Conservation (phyloP, 1,140 invertebrate genomes). For the Nasonia giraulti region DNA sequence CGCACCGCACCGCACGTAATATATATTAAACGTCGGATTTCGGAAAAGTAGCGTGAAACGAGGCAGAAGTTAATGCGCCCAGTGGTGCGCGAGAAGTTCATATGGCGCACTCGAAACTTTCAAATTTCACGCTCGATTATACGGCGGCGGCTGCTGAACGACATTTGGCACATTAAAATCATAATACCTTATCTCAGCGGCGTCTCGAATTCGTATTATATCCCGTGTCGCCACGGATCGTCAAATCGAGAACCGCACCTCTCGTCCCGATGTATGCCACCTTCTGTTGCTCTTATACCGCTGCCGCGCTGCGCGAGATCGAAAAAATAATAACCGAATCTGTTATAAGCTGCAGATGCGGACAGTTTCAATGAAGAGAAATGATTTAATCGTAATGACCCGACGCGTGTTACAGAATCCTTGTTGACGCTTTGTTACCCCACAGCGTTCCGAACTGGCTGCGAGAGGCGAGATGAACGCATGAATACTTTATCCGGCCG, state of each 20-base stretch:
- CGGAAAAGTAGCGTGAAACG: conserved; percentile 51
- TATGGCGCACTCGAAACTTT: conserved; percentile 60
- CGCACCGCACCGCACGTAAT: background rate
- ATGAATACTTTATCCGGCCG: background rate
- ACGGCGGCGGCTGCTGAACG: conserved; percentile 45
- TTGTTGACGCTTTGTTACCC: background rate
- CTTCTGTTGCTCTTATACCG: conserved; percentile 39
- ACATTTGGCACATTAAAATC: conserved; percentile 66
- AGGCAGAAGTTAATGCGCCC: conserved; percentile 40
- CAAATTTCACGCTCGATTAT: conserved; percentile 71
- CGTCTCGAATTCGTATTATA: conserved; percentile 49
- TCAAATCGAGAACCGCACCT: conserved; percentile 25
- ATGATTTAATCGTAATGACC: conserved; percentile 16
- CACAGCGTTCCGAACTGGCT: background rate
- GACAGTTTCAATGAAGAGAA: conserved; percentile 36
- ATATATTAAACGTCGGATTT: conserved; percentile 22
- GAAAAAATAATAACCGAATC: conserved; percentile 14
- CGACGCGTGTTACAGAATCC: background rate
- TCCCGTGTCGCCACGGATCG: conserved; percentile 34
- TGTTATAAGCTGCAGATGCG: background rate
- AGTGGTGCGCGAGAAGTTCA: background rate
- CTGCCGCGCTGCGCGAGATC: background rate
- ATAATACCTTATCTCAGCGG: conserved; percentile 51
- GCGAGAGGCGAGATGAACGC: background rate
- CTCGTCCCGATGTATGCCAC: background rate